Base-by-base conservation (phyloP, 2,888 invertebrate species). In the Acrobasis suavella region DNA sequence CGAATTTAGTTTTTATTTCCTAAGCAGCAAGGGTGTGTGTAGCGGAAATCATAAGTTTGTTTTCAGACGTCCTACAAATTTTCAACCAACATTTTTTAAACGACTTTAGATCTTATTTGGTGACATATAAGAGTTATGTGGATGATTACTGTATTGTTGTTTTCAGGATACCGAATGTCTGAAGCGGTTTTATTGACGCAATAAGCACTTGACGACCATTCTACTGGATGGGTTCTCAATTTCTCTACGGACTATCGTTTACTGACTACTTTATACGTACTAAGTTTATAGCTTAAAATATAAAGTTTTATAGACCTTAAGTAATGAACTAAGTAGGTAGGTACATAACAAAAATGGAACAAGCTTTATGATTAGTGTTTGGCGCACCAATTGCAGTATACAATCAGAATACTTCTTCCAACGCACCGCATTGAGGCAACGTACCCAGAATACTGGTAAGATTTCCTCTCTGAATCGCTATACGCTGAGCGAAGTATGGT, bases 151-250 rank as follows among this genome's bases (percentile, higher is more conserved):
- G 14, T 42, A 22, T 16, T 56, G 15, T 38, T 39, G 39, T 56
- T 56, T 55, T 56, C 12, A 42, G 39, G 3, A 39, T 39, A 56
- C n/a, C 80, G 80, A 80, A 81, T 83, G 86, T 82, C 79, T 78
- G 77, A 77, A 80, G 75, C 72, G 56, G 76, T 85, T 88, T 87
- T 86, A 88, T 87, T 80, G 86, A 84, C 80, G 86, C 84, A 86
- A 86, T 88, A 87, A 86, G 82, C 75, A 81, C 80, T 84, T 74
- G 76, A 79, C 71, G 76, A 77, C 71, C 69, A 71, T 76, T 77
- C 66, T 63, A 42, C 22, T 46, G 42, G 42, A 56, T 22, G 22
- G 56, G 42, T 56, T 17, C n/a, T 42, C 56, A 39, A 56, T 56
- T 56, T 56, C 56, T 56, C 42, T 42, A 56, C 17, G 42, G 16